Evolutionary conservation across 2,888 invertebrate genomes (phyloP).

Genomic region (Ctenicera cuprea): DNA sequence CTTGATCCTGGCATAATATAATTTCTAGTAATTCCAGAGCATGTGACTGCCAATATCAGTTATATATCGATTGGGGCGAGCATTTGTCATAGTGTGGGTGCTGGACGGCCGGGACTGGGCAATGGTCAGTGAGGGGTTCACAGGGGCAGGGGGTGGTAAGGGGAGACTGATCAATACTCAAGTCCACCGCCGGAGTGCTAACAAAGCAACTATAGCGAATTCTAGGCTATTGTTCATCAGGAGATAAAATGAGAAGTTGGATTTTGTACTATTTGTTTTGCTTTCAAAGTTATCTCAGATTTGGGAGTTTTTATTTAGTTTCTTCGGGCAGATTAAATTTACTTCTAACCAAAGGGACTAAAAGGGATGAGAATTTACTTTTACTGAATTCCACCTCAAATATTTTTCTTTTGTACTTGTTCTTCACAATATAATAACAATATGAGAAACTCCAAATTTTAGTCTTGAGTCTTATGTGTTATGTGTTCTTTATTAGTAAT

Average conservation of each 20-base stretch:
- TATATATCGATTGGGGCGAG: constrained; percentile 72
- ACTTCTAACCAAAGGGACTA: constrained; percentile 41
- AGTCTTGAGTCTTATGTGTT: background rate
- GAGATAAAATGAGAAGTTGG: constrained; percentile 73
- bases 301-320: constrained; percentile 53
- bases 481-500: too few relatives aligned
- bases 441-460: too few relatives aligned
- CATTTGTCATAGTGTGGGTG: constrained; percentile 73
- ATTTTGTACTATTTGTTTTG: constrained; percentile 62
- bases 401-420: constrained; percentile 25
- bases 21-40: constrained; percentile 49
- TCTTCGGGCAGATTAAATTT: constrained; percentile 52
- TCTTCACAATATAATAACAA: background rate
- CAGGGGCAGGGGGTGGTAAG: constrained; percentile 56
- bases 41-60: constrained; percentile 70
- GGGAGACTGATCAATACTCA: constrained; percentile 72
- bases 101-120: constrained; percentile 67
- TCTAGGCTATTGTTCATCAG: constrained; percentile 73
- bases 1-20: constrained; percentile 28
- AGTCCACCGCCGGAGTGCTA: constrained; percentile 74
- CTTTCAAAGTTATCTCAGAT: constrained; percentile 55
- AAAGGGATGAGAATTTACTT: constrained; percentile 33
- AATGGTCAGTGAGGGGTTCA: constrained; percentile 68
- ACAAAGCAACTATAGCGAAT: constrained; percentile 74
- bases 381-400: constrained; percentile 31